A percentile compares a stretch with the other conserved stretches of the same genome.
Evolutionary conservation across 1,140 invertebrate species (phyloP).

Genomic region (Zaprionus ornatus): DNA sequence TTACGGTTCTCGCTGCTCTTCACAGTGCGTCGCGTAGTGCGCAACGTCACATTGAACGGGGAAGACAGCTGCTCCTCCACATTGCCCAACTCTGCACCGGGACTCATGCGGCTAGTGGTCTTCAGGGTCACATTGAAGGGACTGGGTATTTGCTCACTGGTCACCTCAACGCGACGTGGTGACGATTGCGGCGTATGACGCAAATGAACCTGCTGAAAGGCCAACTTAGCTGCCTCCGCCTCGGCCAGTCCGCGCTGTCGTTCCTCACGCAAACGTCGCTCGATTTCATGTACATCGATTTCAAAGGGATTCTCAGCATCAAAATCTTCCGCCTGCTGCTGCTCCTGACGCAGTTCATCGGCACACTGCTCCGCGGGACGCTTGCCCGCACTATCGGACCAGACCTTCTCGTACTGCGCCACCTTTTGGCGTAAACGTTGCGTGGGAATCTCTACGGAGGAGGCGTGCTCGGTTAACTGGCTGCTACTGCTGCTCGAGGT

Average conservation of each 20-base stretch:
- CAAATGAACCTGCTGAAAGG: constrained; percentile 86
- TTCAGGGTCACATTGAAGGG: constrained; percentile 77
- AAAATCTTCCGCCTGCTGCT: constrained; percentile 54
- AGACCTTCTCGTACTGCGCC: constrained; percentile 91
- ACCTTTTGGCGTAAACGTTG: constrained; percentile 88
- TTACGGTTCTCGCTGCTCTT: constrained; percentile 50
- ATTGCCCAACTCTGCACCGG: constrained; percentile 84
- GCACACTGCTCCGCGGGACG: constrained; percentile 58
- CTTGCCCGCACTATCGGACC: constrained; percentile 84
- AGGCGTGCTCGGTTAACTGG: constrained; percentile 29
- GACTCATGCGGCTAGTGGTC: constrained; percentile 68
- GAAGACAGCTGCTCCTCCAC: constrained; percentile 87
- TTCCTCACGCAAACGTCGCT: constrained; percentile 86
- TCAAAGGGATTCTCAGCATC: constrained; percentile 79
- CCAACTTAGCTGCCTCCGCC: constrained; percentile 85
- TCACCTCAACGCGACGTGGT: constrained; percentile 74
- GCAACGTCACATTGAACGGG: constrained; percentile 81
- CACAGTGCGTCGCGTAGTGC: constrained; percentile 63
- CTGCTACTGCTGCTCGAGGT: constrained; percentile 56
- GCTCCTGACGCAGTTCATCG: constrained; percentile 59
- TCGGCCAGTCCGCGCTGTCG: constrained; percentile 84
- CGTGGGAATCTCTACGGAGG: constrained; percentile 79
- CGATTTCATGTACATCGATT: constrained; percentile 86
- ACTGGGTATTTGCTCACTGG: constrained; percentile 64
- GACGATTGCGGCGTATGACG: constrained; percentile 85